Evolutionary conservation across 2,888 invertebrate genomes (phyloP), one percentile per base, ranked within the genome.

Genomic region (Strigamia transsilvanica): DNA sequence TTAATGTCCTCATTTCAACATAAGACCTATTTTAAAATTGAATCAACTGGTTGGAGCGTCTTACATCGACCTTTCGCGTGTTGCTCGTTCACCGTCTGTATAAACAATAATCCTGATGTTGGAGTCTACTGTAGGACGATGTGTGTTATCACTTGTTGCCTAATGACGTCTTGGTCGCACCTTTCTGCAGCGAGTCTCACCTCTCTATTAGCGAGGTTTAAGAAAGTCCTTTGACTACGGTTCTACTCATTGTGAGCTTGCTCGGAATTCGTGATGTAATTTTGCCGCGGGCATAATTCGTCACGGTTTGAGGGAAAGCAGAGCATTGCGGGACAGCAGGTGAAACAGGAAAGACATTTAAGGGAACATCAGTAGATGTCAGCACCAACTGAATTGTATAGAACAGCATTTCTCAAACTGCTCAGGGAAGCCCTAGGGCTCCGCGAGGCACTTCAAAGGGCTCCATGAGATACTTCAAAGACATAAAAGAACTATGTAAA

Each of bases 1-100:
- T 46, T 46, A 46, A 46, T 46, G 46, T 46, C 46, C 46, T 46
- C 46, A 46, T 46, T 46, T 46, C 46, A 46, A 46, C 46, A 46
- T 46, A 46, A 46, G 46, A 46, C 46, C 46, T 46, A 46, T 46
- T 46, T 46, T 46, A 15, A 46, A 42, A 46, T 13, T n/a, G 13
- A 46, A 46, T 46, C 46, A 15, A 46, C 46, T 27, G 5, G 15
- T 46, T 15, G 38, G 46, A 46, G 13, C 46, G 46, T 46, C 46
- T 46, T 38, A 38, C 10, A 10, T 2, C 10, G 38, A 38, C 6
- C 0, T 38, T 46, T n/a, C 46, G 15, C 4, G 1, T 2, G 46
- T 46, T 46, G 42, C 0, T 46, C 15, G 46, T 38, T 46, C 46
- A 46, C 46, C 46, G 46, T 13, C n/a, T 12, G n/a, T 5, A 1